Conservation (phyloP, 2,113 vertebrate genomes). For the Anguilla japonica region DNA sequence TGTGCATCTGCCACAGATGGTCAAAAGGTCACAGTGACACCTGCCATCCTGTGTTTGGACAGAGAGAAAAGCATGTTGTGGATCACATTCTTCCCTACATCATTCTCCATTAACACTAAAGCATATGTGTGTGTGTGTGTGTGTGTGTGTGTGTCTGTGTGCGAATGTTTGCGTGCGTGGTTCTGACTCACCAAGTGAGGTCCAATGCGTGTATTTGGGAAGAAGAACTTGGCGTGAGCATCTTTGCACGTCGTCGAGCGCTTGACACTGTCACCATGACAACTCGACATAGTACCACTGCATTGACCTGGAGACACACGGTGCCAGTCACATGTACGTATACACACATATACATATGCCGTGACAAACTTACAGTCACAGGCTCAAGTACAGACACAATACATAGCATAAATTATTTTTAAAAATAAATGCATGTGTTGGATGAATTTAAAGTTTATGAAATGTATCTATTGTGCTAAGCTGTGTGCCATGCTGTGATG, state of each 20-base stretch:
- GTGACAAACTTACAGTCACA: neutral
- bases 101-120: neutral
- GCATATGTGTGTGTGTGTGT: neutral
- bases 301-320: conserved; percentile 75
- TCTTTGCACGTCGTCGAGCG: conserved; percentile 71
- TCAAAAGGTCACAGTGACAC: conserved; percentile 16
- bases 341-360: conserved; percentile 3
- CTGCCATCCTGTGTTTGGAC: neutral
- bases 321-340: neutral
- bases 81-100: neutral
- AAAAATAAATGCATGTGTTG: neutral
- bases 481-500: neutral
- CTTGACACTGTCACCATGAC: conserved; percentile 86
- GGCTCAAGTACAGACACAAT: conserved; percentile 34
- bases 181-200: conserved; percentile 82
- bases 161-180: neutral
- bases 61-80: neutral
- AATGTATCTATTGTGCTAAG: neutral
- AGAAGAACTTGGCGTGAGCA: conserved; percentile 81
- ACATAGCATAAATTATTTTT: neutral
- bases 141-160: neutral
- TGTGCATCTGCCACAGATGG: neutral
- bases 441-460: neutral
- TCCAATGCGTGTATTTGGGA: conserved; percentile 75
- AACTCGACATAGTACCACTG: conserved; percentile 81